Evolutionary conservation across 1,140 invertebrate genomes (phyloP), one percentile per base, ranked within the genome.

Genomic region (Physella acuta): DNA sequence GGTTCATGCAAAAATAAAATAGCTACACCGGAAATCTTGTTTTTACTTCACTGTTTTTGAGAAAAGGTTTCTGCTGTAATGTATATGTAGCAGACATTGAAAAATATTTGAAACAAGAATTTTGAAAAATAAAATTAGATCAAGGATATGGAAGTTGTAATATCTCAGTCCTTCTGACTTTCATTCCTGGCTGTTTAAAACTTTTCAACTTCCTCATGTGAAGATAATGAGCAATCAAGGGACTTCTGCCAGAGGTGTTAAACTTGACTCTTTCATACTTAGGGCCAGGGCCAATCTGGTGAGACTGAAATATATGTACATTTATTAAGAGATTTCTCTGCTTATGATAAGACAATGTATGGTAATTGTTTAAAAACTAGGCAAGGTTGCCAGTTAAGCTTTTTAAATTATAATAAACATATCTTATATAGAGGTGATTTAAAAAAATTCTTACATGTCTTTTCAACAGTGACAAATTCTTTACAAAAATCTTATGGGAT

Each of bases 231-330:
- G 80, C 72, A 26, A 83, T 79, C 30, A 83, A 73, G 3, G 81
- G 81, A 74, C 80, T 82, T 24, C 80, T 75, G 17, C 81, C 81
- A 11, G 75, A 71, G 16, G 75, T 78, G 73, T 83, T 81, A 68
- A 83, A 83, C 69, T 77, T 79, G 1, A 83, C 80, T 24, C 80
- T 60, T 68, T 81, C 79, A 70, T 79, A 78, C 3, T 79, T 76
- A 1, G 79, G 76, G 0, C 81, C 81, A 30, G 79, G 80, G 20
- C 81, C 81, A 49, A 81, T 77, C 49, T 80, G 79, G 62, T 81
- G 80, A n/a, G 81, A 83, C 81, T 83, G 72, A 30, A 75, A n/a
- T n/a, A n/a, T n/a, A n/a, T n/a, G n/a, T n/a, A n/a, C n/a, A n/a
- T n/a, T n/a, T n/a, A n/a, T n/a, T n/a, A n/a, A n/a, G n/a, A n/a